Conservation (phyloP, 2,113 vertebrate species). For the Macquaria australasica region DNA sequence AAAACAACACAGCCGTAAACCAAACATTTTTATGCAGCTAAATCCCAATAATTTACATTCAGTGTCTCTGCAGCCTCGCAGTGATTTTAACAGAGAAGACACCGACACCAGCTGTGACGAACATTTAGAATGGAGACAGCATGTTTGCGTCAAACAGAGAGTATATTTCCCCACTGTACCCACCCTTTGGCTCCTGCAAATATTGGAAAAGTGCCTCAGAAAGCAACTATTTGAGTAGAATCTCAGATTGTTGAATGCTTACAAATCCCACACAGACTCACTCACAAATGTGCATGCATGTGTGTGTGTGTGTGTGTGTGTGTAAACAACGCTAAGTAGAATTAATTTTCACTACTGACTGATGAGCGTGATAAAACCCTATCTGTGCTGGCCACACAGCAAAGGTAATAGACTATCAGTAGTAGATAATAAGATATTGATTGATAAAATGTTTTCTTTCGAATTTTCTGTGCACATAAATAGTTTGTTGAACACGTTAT, state of each 20-base stretch:
- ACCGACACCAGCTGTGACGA: not conserved
- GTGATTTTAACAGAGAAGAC: slow-evolving; percentile 2
- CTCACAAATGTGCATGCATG: not conserved
- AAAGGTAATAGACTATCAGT: slow-evolving; percentile 23
- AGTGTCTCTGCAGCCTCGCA: not conserved
- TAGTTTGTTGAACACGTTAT: slow-evolving; percentile 4
- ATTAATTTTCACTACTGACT: not conserved
- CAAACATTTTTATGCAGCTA: not conserved
- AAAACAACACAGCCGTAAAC: slow-evolving; percentile 1
- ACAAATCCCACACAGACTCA: slow-evolving; percentile 12
- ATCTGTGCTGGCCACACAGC: slow-evolving; percentile 14
- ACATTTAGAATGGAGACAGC: not conserved
- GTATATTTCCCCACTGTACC: slow-evolving; percentile 15
- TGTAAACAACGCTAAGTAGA: slow-evolving; percentile 6
- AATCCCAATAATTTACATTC: not conserved
- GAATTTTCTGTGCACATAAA: slow-evolving; percentile 15
- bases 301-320: not conserved
- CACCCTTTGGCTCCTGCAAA: slow-evolving; percentile 29
- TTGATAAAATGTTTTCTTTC: slow-evolving; percentile 31
- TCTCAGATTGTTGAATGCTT: not conserved
- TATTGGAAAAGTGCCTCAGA: slow-evolving; percentile 27
- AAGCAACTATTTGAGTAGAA: slow-evolving; percentile 24
- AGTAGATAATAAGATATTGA: slow-evolving; percentile 54
- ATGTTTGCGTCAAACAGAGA: slow-evolving; percentile 20
- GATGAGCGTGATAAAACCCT: slow-evolving; percentile 23